Percentiles rank a stretch among this genome's conserved stretches.
Conservation (phyloP, 2,797 vertebrate species). For the Hippopotamyrus pictus region DNA sequence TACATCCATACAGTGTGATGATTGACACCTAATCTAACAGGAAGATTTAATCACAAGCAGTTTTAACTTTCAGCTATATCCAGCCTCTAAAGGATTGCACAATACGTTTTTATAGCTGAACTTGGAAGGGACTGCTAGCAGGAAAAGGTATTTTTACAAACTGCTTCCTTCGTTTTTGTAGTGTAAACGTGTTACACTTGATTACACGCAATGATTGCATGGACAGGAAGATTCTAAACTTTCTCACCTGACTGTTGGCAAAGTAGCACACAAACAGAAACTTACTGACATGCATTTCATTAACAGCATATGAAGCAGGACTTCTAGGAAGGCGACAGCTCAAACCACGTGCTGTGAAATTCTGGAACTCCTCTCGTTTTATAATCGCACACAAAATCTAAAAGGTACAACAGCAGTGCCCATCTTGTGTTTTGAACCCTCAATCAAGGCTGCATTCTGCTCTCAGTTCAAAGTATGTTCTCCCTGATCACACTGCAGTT, state of each 20-base stretch:
- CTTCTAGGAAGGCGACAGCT: neutral
- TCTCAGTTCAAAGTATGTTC: neutral
- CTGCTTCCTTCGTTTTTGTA: neutral
- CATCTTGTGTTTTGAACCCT: neutral
- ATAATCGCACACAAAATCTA: neutral
- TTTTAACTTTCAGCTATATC: neutral
- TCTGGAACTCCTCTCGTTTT: neutral
- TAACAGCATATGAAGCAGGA: neutral
- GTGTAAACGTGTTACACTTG: neutral
- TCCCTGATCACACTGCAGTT: neutral
- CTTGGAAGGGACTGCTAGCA: neutral
- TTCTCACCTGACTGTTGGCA: neutral
- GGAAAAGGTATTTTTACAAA: neutral
- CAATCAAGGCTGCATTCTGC: neutral
- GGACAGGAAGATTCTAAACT: neutral
- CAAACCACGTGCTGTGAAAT: neutral
- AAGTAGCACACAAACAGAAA: neutral
- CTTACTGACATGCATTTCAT: neutral
- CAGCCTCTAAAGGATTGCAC: neutral
- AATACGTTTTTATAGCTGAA: neutral
- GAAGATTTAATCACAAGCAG: neutral
- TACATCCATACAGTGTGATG: neutral
- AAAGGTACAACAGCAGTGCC: neutral
- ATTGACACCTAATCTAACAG: neutral
- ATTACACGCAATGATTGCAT: neutral